phyloP scores from a whole-genome alignment of 2,113 vertebrate genomes.

The Amphiprion percula region DNA sequence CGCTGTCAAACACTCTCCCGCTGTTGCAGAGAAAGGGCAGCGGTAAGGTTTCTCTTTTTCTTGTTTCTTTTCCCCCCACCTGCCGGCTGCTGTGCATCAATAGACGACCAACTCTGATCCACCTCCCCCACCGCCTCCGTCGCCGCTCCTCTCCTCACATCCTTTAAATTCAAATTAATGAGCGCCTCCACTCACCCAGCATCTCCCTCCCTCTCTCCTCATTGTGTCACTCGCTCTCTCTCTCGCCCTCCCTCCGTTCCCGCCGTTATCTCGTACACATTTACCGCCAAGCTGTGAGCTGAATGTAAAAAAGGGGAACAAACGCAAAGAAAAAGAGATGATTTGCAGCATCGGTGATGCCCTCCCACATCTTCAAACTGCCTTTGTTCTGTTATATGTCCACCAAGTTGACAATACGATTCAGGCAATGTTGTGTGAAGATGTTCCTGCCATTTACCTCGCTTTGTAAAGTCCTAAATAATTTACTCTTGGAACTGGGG shows the following conservation, averaged over 20 bases:
- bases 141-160: constrained; percentile 50
- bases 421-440: neutral
- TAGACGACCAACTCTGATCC: neutral
- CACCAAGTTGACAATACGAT: neutral
- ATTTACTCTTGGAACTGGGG: neutral
- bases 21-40: constrained; percentile 3
- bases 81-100: constrained; percentile 7
- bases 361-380: constrained; percentile 28
- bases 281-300: constrained; percentile 34
- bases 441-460: neutral
- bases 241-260: neutral
- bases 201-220: constrained; percentile 41
- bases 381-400: too few relatives aligned
- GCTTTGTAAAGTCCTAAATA: neutral
- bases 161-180: constrained; percentile 71
- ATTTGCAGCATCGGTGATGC: constrained; percentile 31
- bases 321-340: neutral
- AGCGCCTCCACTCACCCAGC: constrained; percentile 59
- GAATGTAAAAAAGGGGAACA: constrained; percentile 41
- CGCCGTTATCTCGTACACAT: constrained; percentile 15
- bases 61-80: neutral
- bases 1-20: constrained; percentile 40
- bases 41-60: neutral
- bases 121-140: constrained; percentile 25
- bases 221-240: constrained; percentile 26